Evolutionary conservation across 2,888 invertebrate species (phyloP).

Genomic region (Pegoplata infirma): DNA sequence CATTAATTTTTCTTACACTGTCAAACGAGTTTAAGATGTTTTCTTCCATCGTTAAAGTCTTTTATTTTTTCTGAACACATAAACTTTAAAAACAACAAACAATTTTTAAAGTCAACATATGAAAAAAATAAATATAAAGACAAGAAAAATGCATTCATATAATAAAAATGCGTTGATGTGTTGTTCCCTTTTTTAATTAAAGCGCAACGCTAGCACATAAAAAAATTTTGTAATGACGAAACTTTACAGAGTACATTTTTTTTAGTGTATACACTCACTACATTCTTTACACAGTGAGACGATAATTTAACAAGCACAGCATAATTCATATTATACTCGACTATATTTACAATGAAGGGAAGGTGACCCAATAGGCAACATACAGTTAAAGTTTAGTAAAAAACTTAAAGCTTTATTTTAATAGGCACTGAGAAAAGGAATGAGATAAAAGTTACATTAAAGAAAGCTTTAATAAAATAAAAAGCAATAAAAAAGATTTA

Average conservation of each 20-base stretch:
- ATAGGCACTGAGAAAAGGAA: no score
- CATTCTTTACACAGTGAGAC: constrained; percentile 36
- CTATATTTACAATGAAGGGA: background rate
- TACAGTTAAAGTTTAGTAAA: no score
- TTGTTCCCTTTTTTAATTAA: constrained; percentile 59
- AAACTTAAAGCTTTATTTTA: no score
- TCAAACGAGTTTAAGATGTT: no score
- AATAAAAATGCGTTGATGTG: constrained; percentile 47
- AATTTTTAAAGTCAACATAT: constrained; percentile 7
- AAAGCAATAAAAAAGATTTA: no score
- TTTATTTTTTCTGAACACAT: background rate
- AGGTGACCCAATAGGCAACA: background rate
- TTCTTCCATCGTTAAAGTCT: background rate
- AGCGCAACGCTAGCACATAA: constrained; percentile 31
- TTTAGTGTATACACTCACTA: constrained; percentile 47
- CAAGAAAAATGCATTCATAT: constrained; percentile 23
- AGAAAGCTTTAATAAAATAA: no score
- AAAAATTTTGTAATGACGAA: background rate
- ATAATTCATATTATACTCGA: constrained; percentile 50
- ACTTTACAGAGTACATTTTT: background rate
- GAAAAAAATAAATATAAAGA: background rate
- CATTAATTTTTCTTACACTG: no score
- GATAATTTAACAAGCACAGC: constrained; percentile 57
- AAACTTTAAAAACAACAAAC: background rate
- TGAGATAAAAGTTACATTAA: no score